Evolutionary conservation across 2,888 invertebrate species (phyloP).

Genomic region (Drosophila mayaguana): DNA sequence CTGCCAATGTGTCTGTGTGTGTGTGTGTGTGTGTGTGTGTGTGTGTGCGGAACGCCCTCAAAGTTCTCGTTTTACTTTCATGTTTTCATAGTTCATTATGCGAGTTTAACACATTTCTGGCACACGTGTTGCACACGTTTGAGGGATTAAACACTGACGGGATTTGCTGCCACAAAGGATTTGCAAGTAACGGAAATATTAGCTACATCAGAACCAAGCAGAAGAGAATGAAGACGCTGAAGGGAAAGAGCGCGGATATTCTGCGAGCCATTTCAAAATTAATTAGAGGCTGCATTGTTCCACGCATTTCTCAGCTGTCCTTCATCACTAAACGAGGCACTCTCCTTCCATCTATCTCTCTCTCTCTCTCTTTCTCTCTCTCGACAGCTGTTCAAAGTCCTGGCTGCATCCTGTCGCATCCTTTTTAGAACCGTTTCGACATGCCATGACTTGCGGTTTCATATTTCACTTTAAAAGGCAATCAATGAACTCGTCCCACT

Average conservation of each 20-base stretch:
- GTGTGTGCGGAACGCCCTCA: slow-evolving; percentile 31
- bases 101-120: slow-evolving; percentile 60
- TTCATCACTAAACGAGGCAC: background rate
- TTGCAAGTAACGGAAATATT: slow-evolving; percentile 54
- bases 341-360: background rate
- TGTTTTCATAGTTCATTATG: slow-evolving; percentile 63
- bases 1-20: background rate
- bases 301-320: slow-evolving; percentile 33
- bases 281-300: slow-evolving; percentile 46
- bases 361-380: background rate
- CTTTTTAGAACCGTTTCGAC: slow-evolving; percentile 39
- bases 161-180: slow-evolving; percentile 34
- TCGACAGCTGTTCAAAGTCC: slow-evolving; percentile 47
- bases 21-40: slow-evolving; percentile 1
- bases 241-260: background rate
- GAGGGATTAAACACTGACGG: slow-evolving; percentile 39
- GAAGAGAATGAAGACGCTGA: background rate
- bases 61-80: slow-evolving; percentile 55
- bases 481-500: slow-evolving; percentile 52
- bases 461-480: slow-evolving; percentile 66
- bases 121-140: slow-evolving; percentile 70
- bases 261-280: slow-evolving; percentile 37
- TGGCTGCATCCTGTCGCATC: slow-evolving; percentile 59
- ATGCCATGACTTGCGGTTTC: slow-evolving; percentile 64
- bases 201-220: slow-evolving; percentile 39